Conservation (phyloP, 2,797 vertebrate genomes). For the Decapterus maruadsi region DNA sequence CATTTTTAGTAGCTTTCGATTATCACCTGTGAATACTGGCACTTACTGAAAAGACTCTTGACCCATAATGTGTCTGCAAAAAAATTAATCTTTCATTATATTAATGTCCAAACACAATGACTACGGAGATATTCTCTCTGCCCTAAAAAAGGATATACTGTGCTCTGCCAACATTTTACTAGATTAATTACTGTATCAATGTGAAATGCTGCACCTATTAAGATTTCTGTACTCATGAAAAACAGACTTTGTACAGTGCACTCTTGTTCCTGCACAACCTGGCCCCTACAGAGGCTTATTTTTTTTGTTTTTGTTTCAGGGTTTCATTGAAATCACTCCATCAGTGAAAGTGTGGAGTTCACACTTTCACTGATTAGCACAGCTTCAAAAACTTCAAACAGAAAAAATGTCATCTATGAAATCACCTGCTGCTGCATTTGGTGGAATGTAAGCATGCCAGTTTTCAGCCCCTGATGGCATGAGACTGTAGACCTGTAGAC, state of each 20-base stretch:
- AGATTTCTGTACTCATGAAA: not conserved
- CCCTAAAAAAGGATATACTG: not conserved
- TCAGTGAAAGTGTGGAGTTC: too few species aligned
- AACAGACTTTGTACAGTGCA: not conserved
- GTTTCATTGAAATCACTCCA: not conserved
- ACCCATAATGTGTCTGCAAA: not conserved
- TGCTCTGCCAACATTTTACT: not conserved
- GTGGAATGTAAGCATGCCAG: not conserved
- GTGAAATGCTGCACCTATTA: not conserved
- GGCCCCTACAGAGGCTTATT: not conserved
- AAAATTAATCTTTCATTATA: not conserved
- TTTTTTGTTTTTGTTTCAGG: not conserved
- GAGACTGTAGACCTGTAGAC: not conserved
- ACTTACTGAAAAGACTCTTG: not conserved
- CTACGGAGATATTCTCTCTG: not conserved
- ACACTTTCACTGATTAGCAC: slow-evolving; percentile 16
- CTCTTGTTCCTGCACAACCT: not conserved
- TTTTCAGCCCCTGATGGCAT: not conserved
- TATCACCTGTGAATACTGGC: not conserved
- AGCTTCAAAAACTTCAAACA: slow-evolving; percentile 9
- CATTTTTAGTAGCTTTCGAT: slow-evolving; percentile 5
- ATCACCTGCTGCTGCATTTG: not conserved
- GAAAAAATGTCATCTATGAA: slow-evolving; percentile 1
- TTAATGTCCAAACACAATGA: not conserved
- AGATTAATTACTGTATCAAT: not conserved